Evolutionary conservation across 2,888 invertebrate species (phyloP).

Genomic region (Bibio marci): DNA sequence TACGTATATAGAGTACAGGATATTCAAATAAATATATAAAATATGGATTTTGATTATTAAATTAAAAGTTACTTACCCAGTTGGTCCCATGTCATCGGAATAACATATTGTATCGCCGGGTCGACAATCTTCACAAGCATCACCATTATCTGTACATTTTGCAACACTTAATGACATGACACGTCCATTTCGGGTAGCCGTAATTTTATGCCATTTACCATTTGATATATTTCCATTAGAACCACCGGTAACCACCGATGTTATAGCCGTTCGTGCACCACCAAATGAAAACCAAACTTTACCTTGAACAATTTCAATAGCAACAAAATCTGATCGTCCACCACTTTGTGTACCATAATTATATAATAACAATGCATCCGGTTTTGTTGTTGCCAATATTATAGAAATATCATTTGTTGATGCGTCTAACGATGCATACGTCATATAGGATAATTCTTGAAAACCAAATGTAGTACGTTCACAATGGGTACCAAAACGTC

Average conservation of each 20-base stretch:
- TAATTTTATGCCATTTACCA: conserved; percentile 83
- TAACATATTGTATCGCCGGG: conserved; percentile 71
- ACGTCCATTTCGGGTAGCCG: conserved; percentile 76
- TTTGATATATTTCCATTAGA: conserved; percentile 50
- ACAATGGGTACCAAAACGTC: conserved; percentile 78
- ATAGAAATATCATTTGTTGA: conserved; percentile 83
- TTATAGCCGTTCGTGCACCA: conserved; percentile 74
- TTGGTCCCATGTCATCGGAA: conserved; percentile 69
- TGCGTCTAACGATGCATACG: conserved; percentile 69
- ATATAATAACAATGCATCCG: conserved; percentile 73
- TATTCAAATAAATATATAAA: too few species aligned
- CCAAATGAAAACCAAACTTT: conserved; percentile 80
- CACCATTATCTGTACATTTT: conserved; percentile 69
- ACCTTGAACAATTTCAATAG: conserved; percentile 73
- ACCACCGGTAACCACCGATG: conserved; percentile 52
- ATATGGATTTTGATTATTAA: not conserved
- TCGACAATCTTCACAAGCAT: conserved; percentile 68
- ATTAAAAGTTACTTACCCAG: conserved; percentile 47
- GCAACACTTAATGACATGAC: conserved; percentile 73
- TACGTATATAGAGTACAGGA: too few species aligned
- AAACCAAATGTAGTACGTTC: conserved; percentile 84
- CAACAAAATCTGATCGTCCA: conserved; percentile 82
- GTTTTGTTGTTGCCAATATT: conserved; percentile 77
- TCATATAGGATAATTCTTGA: conserved; percentile 74
- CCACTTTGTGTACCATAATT: conserved; percentile 79